phyloP scores from a whole-genome alignment of 2,113 vertebrate genomes.

The Tachysurus fulvidraco region DNA sequence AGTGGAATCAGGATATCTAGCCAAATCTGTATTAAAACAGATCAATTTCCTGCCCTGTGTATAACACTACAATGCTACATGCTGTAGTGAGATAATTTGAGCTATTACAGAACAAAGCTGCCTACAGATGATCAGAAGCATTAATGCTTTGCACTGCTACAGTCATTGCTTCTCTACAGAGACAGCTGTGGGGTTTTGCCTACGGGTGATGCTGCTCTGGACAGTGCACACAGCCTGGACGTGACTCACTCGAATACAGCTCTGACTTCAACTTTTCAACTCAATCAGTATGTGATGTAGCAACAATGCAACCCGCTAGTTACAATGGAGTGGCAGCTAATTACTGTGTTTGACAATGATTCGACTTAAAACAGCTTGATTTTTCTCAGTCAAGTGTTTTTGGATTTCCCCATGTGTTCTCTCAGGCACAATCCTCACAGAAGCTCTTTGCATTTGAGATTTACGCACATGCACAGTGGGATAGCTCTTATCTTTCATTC shows the following conservation, averaged over 20 bases:
- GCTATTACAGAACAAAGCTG: constrained; percentile 2
- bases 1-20: not conserved
- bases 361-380: not conserved
- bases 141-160: not conserved
- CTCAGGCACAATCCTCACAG: not conserved
- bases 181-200: not conserved
- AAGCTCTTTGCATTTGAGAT: not conserved
- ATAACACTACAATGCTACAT: not conserved
- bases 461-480: not conserved
- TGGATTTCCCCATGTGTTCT: not conserved
- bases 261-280: not conserved
- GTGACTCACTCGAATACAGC: not conserved
- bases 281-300: not conserved
- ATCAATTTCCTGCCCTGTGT: not conserved
- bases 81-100: not conserved
- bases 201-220: not conserved
- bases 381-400: not conserved
- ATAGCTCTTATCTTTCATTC: not conserved
- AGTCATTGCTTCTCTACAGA: not conserved
- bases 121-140: not conserved
- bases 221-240: not conserved
- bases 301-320: not conserved
- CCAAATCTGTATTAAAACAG: not conserved
- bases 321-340: not conserved
- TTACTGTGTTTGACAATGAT: not conserved